These are phyloP conservation scores for Buteo buteo DNA, from an alignment of 2,113 vertebrate species.

Conservation along the genomic window DNA sequence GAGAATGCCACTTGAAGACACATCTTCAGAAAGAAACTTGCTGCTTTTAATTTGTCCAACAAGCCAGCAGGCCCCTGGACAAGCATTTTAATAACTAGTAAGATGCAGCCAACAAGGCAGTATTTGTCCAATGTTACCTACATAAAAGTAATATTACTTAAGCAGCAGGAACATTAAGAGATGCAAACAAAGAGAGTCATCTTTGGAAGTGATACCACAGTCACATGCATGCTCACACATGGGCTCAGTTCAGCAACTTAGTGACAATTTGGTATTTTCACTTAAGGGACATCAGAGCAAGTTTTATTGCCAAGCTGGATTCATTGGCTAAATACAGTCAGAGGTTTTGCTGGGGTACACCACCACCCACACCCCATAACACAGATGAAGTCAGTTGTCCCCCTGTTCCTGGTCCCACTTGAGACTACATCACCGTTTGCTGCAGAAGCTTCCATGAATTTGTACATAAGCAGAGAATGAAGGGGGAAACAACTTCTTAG, in stretches of 20 bases:
- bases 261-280: background rate
- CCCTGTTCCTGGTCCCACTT: background rate
- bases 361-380: fast-evolving
- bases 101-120: background rate
- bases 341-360: background rate
- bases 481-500: background rate
- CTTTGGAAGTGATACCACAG: background rate
- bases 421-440: background rate
- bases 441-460: background rate
- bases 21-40: background rate
- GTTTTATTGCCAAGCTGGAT: background rate
- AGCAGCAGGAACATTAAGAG: background rate
- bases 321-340: fast-evolving
- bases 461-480: background rate
- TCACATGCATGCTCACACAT: fast-evolving
- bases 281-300: background rate
- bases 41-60: background rate
- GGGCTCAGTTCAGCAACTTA: background rate
- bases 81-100: background rate
- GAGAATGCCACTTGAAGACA: background rate
- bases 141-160: background rate
- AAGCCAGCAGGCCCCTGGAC: background rate
- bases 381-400: fast-evolving
- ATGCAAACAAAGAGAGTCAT: fast-evolving
- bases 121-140: background rate